These are phyloP conservation scores for Melanostoma scalare DNA, from an alignment of 2,888 invertebrate species.

Conservation along the genomic window DNA sequence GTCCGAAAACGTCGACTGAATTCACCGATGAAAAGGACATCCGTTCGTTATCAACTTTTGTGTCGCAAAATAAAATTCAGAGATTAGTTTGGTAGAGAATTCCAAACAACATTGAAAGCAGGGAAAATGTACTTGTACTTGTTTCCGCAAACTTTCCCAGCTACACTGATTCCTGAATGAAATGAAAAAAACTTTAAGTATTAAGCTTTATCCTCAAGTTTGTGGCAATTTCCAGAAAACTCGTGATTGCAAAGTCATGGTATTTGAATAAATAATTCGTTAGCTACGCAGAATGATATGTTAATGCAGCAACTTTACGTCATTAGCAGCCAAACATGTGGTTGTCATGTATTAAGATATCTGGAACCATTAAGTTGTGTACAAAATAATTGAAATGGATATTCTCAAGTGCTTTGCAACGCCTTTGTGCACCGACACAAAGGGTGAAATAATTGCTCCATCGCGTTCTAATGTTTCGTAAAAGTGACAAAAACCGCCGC, in stretches of 20 bases:
- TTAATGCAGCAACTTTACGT: not conserved
- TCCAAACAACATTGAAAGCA: too few species aligned
- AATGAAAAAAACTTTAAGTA: too few species aligned
- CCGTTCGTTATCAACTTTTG: too few species aligned
- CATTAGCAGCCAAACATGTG: constrained; percentile 19
- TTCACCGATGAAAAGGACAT: too few species aligned
- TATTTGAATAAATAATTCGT: not conserved
- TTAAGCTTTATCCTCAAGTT: too few species aligned
- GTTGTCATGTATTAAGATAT: constrained; percentile 4
- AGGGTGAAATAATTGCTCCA: constrained; percentile 51
- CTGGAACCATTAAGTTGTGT: constrained; percentile 25
- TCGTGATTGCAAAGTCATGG: not conserved
- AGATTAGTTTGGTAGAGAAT: too few species aligned
- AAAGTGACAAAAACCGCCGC: constrained; percentile 48
- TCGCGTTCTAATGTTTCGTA: constrained; percentile 63
- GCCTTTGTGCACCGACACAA: not conserved
- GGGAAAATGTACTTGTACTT: too few species aligned
- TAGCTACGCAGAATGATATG: not conserved
- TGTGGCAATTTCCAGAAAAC: too few species aligned
- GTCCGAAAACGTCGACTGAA: too few species aligned
- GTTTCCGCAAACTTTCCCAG: too few species aligned
- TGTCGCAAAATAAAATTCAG: too few species aligned
- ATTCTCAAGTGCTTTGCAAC: constrained; percentile 9
- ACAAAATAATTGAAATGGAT: constrained; percentile 63
- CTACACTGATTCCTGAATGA: too few species aligned